phyloP scores from a whole-genome alignment of 2,888 invertebrate species.

The Orthosia incerta region DNA sequence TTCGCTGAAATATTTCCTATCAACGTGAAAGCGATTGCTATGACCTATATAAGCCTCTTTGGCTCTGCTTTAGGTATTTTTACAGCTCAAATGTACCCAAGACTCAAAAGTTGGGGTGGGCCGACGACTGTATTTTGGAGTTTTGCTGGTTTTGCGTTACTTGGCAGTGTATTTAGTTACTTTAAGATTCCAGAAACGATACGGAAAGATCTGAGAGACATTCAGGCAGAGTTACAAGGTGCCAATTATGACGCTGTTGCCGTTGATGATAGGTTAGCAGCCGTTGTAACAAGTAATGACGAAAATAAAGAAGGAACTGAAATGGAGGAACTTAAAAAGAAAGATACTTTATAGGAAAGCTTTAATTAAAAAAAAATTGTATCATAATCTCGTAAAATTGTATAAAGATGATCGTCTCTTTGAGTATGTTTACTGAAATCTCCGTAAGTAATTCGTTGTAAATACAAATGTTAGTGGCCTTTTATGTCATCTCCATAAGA shows the following conservation, averaged over 20 bases:
- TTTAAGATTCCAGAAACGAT: conserved; percentile 89
- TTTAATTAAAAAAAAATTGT: not conserved
- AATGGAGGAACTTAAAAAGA: conserved; percentile 55
- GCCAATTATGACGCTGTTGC: conserved; percentile 43
- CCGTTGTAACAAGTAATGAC: conserved; percentile 18
- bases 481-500: not conserved
- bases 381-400: conserved; percentile 1
- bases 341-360: conserved; percentile 19
- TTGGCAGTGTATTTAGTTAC: conserved; percentile 82
- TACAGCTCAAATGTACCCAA: conserved; percentile 85
- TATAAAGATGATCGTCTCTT: not conserved
- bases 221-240: conserved; percentile 86
- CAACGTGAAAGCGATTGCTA: conserved; percentile 88
- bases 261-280: conserved; percentile 12
- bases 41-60: conserved; percentile 84
- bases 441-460: not conserved
- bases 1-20: conserved; percentile 89
- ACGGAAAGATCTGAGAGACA: conserved; percentile 88
- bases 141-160: conserved; percentile 82
- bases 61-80: conserved; percentile 84
- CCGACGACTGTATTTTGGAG: conserved; percentile 85
- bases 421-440: not conserved
- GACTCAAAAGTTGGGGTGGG: conserved; percentile 82
- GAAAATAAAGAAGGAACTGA: conserved; percentile 54
- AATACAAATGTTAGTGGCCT: not conserved